Base-by-base conservation (phyloP, 2,113 vertebrate genomes). In the Petroica traversi region DNA sequence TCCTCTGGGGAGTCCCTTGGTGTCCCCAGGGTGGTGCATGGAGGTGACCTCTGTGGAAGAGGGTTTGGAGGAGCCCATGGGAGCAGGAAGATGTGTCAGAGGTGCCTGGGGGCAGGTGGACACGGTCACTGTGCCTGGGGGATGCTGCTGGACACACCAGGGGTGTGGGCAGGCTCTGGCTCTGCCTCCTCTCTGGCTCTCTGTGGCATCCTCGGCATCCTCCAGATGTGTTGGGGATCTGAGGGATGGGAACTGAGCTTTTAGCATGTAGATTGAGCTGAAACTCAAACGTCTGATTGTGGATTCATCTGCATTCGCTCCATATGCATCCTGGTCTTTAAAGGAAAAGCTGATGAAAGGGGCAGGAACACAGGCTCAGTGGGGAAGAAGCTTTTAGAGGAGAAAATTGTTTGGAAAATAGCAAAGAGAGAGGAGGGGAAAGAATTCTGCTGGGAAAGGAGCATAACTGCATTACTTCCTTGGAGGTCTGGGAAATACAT, bases 401-500 rank as follows among this genome's bases (percentile, higher is more conserved):
- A 84, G 75, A 57, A 93, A 93, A 73, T 41, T 89, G 78, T 95
- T 96, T 96, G 92, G 92, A 90, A 96, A 92, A 94, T 59, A 85
- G 90, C 85, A 93, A 85, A 92, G 85, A 83, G 67, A 88, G 76
- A 59, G 79, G 93, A 94, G 94, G 88, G 75, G 85, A 85, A 86
- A 82, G 73, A 93, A 93, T 19, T 96, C 94, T 96, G 51, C 90
- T 94, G 96, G 95, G 94, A 93, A 83, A 67, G 87, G 72, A 96
- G 36, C 72, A 43, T 67, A 93, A 88, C 94, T 92, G 85, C 52
- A 69, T 94, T 94, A 61, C 90, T 95, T 94, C 92, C 82, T 94
- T 96, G 92, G 95, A 95, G 95, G 94, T 96, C 95, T 97, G 95
- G 85, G 92, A 94, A 96, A 92, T 96, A 90, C 85, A 96, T 96